A percentile compares a stretch with the other conserved stretches of the same genome.
These are phyloP conservation scores for Channa maculata DNA, from an alignment of 2,113 vertebrate species.

Conservation along the genomic window DNA sequence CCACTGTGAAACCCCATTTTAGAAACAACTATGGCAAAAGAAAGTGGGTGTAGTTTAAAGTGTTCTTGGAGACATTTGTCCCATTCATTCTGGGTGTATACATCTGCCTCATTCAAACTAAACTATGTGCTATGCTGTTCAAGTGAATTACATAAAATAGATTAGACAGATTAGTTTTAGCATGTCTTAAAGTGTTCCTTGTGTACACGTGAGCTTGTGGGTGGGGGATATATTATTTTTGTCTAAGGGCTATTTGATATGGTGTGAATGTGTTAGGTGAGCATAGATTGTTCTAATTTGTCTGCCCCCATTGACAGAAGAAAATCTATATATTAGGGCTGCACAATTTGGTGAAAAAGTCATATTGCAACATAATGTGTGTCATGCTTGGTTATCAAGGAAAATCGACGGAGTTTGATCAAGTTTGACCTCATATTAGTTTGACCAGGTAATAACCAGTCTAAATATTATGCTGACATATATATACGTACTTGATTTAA, in stretches of 20 bases:
- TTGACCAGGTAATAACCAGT: too few species aligned
- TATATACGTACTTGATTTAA: background rate
- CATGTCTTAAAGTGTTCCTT: conserved; percentile 32
- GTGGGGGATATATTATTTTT: background rate
- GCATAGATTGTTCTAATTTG: background rate
- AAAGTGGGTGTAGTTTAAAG: conserved; percentile 40
- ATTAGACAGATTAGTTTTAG: conserved; percentile 48
- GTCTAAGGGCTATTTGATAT: background rate
- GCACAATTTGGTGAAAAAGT: too few species aligned
- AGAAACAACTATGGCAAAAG: background rate
- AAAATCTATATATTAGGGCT: too few species aligned
- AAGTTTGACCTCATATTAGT: background rate
- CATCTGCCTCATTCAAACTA: conserved; percentile 30
- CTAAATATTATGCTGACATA: too few species aligned
- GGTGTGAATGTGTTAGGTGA: conserved; percentile 3
- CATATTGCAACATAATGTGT: too few species aligned
- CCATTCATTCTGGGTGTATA: conserved; percentile 31
- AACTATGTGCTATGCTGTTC: conserved; percentile 24
- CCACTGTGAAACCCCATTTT: conserved; percentile 54
- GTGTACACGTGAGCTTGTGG: conserved; percentile 21
- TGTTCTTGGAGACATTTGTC: conserved; percentile 36
- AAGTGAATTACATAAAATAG: conserved; percentile 63
- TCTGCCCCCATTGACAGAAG: background rate
- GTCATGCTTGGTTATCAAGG: too few species aligned
- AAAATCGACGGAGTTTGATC: too few species aligned